These are phyloP conservation scores for Cephus spinipes DNA, from an alignment of 2,888 invertebrate genomes.

Conservation along the genomic window DNA sequence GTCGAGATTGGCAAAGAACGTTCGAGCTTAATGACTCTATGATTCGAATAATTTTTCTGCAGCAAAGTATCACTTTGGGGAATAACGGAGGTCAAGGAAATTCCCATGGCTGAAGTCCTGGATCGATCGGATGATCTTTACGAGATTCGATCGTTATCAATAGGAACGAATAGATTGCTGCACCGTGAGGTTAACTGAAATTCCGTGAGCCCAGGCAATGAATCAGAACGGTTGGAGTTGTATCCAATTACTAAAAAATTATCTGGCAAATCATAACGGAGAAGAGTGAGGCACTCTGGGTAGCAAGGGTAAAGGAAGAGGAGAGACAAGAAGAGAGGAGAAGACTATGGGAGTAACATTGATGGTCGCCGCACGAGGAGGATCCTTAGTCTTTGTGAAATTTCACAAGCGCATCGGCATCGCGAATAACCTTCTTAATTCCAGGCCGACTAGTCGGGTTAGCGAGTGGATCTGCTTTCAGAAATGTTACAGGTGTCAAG, in stretches of 20 bases:
- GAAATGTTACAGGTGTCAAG: not conserved
- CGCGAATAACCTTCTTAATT: not conserved
- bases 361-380: not conserved
- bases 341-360: not conserved
- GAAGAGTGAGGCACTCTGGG: not conserved
- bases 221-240: not conserved
- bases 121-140: not conserved
- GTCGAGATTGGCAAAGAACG: not conserved
- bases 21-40: not conserved
- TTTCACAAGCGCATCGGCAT: constrained; percentile 5
- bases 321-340: not conserved
- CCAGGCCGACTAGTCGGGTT: not conserved
- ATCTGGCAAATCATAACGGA: not conserved
- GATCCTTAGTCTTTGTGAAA: not conserved
- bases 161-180: not conserved
- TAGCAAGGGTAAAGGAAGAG: not conserved
- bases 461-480: constrained; percentile 4
- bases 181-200: not conserved
- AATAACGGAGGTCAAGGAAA: not conserved
- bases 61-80: not conserved
- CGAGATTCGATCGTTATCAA: not conserved
- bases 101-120: not conserved
- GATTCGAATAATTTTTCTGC: not conserved
- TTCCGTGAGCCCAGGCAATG: not conserved
- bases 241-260: not conserved